phyloP scores from a whole-genome alignment of 2,888 invertebrate species.

The Tipula helvola region DNA sequence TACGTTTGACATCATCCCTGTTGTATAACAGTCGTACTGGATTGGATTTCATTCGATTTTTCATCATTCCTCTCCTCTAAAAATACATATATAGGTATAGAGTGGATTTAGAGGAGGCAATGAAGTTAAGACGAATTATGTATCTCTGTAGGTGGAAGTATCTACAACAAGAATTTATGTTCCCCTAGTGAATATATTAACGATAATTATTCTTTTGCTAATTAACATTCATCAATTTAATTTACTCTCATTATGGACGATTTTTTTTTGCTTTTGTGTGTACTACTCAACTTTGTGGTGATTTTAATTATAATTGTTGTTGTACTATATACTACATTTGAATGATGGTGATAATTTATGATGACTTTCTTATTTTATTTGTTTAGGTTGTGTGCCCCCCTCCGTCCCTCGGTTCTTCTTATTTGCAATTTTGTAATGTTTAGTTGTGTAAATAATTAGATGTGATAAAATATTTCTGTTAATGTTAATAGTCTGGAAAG shows the following conservation, averaged over 20 bases:
- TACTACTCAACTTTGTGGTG: background rate
- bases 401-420: background rate
- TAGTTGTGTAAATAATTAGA: background rate
- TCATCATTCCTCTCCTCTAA: background rate
- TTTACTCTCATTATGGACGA: background rate
- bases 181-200: background rate
- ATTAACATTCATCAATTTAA: slow-evolving; percentile 4
- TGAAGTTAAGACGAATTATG: background rate
- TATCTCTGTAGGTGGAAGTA: background rate
- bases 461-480: background rate
- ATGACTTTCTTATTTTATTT: background rate
- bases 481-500: background rate
- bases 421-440: background rate
- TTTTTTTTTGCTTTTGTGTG: background rate
- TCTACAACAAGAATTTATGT: background rate
- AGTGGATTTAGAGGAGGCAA: background rate
- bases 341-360: background rate
- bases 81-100: background rate
- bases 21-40: background rate
- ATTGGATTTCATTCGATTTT: background rate
- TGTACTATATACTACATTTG: background rate
- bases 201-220: background rate
- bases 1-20: background rate
- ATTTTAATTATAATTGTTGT: background rate
- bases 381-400: too few species aligned